Base-by-base conservation (phyloP, 92 coral and sea anemone species). In the Bergia sp. region DNA sequence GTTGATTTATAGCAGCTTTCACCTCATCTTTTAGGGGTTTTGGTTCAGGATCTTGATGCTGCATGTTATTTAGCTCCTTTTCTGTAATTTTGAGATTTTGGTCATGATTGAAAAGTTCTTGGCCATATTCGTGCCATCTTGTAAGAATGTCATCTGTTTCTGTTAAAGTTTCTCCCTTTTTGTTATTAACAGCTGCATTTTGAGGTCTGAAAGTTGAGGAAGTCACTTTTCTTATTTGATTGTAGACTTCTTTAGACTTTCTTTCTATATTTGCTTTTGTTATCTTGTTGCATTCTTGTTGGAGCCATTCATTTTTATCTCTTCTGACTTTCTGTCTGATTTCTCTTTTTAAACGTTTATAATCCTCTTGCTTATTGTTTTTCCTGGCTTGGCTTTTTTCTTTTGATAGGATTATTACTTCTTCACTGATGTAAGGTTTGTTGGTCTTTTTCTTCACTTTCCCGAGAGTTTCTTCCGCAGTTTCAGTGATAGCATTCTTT, bases 11-110 rank as follows among this genome's bases (percentile, higher is more conserved):
- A 23, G 78, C 78, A 23, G 37, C 78, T 39, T 73, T 73, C 78
- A 73, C 78, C 43, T 73, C 78, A 55, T 55, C 64, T 73, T 73
- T 73, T 73, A 29, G 37, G 37, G 78, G 78, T 73, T 29, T 73
- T 23, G 78, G 78, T 39, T 23, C 37, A 23, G 78, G 78, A 23
- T 73, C 78, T 73, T 55, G 64, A 55, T 55, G 64, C 64, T 55
- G 64, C 64, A 55, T 55, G 64, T 55, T 55, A 55, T 55, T 55
- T 55, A 55, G 64, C 64, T 55, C 64, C 64, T 55, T 55, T 55
- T 55, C 64, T 55, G 64, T 55, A 55, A 55, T 55, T 55, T 55
- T 55, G 64, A 55, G 64, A 55, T 55, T 55, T 55, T 55, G 64
- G 64, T 55, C 64, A 55, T 55, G 64, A 55, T 55, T 55, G 64